phyloP scores from a whole-genome alignment of 1,140 invertebrate species.

The Cyrtorhinus lividipennis region DNA sequence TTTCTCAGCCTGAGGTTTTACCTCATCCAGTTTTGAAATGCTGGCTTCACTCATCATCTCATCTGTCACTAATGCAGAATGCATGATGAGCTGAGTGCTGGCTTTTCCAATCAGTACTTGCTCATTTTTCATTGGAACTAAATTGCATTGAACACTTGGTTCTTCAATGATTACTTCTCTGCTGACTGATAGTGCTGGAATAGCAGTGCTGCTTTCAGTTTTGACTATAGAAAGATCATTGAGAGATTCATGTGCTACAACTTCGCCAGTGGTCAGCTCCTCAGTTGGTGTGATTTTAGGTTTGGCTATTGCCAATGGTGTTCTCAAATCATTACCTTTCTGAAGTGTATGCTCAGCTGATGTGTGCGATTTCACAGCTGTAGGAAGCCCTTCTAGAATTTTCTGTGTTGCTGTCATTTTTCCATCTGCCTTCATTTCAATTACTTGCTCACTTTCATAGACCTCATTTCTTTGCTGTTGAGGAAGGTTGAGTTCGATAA shows the following conservation, averaged over 20 bases:
- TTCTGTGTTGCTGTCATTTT: neutral
- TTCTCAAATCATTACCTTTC: neutral
- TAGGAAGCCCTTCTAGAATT: neutral
- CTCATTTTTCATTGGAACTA: neutral
- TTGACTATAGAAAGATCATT: neutral
- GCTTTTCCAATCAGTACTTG: neutral
- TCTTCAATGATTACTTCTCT: neutral
- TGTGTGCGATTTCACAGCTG: neutral
- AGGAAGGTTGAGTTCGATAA: conserved; percentile 13
- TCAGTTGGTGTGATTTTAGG: neutral
- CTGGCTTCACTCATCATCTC: neutral
- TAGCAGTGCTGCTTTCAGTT: neutral
- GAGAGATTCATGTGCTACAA: conserved; percentile 3
- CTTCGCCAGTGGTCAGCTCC: conserved; percentile 11
- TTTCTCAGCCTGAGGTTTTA: neutral
- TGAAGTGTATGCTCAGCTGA: neutral
- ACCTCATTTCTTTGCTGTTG: neutral
- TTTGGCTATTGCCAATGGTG: neutral
- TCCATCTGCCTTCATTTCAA: neutral
- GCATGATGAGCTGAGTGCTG: neutral
- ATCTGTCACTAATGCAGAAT: neutral
- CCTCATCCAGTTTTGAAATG: neutral
- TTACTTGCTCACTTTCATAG: neutral
- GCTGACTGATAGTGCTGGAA: neutral
- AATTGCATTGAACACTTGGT: neutral